Base-by-base conservation (phyloP, 2,888 invertebrate species). In the Caenorhabditis sp. region DNA sequence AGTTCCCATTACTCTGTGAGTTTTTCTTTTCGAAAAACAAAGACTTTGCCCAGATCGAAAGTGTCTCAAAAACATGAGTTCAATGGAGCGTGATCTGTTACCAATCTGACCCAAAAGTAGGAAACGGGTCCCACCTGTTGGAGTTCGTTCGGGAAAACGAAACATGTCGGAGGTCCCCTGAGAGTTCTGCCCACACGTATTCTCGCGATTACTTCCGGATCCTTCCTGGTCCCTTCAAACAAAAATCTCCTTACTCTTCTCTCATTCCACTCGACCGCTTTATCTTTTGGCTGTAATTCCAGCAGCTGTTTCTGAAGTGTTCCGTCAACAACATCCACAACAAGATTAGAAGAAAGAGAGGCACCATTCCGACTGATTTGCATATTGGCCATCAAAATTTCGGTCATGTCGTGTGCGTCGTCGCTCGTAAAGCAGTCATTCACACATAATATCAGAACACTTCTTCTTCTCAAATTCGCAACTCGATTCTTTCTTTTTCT, bases 401-500 rank as follows among this genome's bases (percentile, higher is more conserved):
- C 46, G 66, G 56, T 48, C 46, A 65, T 55, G 37, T 56, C 50
- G 55, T 55, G 4, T 26, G 24, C 37, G 22, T 27, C 46, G 24
- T 37, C 55, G n/a, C 66, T 66, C 55, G 65, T 55, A 65, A 65
- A 65, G 43, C 30, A 43, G 17, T 55, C 63, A 55, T 65, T 65
- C 63, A 32, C 63, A 55, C 56, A 56, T 56, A 56, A 45, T 66
- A 66, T 66, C 65, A 66, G 65, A 66, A 66, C 65, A 45, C 56
- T 56, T 66, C 56, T 35, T 56, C 48, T 66, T 66, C 66, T 66
- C 66, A 66, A 66, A 66, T 66, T 66, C 56, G 66, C 66, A 66
- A 66, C 66, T 66, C 66, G 66, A 66, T 63, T 63, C 63, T 35
- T 63, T 43, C 24, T 45, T 32, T 20, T 9, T 15, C 45, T 1